These are phyloP conservation scores for Ephydatia muelleri DNA, from an alignment of 37 sponge, comb jelly and placozoan species.

Conservation along the genomic window DNA sequence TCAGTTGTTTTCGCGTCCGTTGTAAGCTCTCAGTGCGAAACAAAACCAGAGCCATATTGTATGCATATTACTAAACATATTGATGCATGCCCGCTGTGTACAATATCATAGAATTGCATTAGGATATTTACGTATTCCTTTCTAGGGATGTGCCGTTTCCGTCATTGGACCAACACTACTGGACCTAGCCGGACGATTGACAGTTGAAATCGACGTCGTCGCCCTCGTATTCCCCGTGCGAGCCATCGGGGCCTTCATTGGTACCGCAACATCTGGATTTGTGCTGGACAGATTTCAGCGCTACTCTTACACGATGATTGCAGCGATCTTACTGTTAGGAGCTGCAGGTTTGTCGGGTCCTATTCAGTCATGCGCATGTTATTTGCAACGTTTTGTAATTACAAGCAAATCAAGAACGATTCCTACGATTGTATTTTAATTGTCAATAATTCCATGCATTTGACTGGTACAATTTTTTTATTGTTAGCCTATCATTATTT, in stretches of 20 bases:
- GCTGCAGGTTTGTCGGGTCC: background rate
- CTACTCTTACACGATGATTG: background rate
- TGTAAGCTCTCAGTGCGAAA: too few species aligned
- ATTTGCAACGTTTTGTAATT: too few species aligned
- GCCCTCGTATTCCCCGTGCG: conserved; percentile 47
- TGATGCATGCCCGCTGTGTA: too few species aligned
- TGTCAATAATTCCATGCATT: background rate
- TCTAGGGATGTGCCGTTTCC: conserved; percentile 38
- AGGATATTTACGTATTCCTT: background rate
- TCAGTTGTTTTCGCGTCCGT: too few species aligned
- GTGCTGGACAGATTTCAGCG: conserved; percentile 29
- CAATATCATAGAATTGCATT: too few species aligned
- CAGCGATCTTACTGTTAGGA: background rate
- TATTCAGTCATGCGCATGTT: too few species aligned
- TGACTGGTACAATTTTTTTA: background rate
- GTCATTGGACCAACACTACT: conserved; percentile 69
- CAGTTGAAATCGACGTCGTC: conserved; percentile 6
- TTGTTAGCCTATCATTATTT: too few species aligned
- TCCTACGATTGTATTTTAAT: too few species aligned
- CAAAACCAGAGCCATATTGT: too few species aligned
- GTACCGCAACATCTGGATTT: conserved; percentile 45
- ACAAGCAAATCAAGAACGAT: too few species aligned
- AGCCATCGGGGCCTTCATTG: conserved; percentile 35
- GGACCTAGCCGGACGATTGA: conserved; percentile 41
- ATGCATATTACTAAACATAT: too few species aligned